These are phyloP conservation scores for Terebella lapidaria DNA, from an alignment of 2,888 invertebrate genomes.

Conservation along the genomic window DNA sequence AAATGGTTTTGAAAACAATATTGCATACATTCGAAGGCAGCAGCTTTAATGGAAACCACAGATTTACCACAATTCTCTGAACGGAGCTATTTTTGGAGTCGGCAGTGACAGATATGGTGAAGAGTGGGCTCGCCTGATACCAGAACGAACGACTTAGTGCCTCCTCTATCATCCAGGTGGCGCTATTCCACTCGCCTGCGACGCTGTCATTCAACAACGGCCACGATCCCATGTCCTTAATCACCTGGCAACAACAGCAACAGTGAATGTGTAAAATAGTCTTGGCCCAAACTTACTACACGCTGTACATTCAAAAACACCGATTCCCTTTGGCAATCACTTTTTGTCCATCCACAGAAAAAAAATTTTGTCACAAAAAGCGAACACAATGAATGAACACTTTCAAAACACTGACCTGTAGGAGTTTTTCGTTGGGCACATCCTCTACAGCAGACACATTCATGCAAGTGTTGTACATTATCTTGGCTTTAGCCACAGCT, in stretches of 20 bases:
- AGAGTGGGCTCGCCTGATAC: slow-evolving; percentile 27
- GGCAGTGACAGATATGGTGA: slow-evolving; percentile 28
- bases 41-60: too few relatives aligned
- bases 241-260: slow-evolving; percentile 28
- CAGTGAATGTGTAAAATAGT: too few relatives aligned
- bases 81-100: slow-evolving; percentile 35
- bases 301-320: too few relatives aligned
- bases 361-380: too few relatives aligned
- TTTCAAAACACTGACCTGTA: slow-evolving; percentile 27
- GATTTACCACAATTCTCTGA: slow-evolving; percentile 30
- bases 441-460: slow-evolving; percentile 28
- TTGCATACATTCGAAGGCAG: too few relatives aligned
- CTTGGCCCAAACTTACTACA: too few relatives aligned
- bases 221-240: slow-evolving; percentile 38
- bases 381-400: too few relatives aligned
- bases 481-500: slow-evolving; percentile 34
- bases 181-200: slow-evolving; percentile 28
- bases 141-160: slow-evolving; percentile 25
- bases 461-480: slow-evolving; percentile 35
- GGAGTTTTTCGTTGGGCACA: slow-evolving; percentile 25
- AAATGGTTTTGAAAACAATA: too few relatives aligned
- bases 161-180: slow-evolving; percentile 30
- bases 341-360: too few relatives aligned
- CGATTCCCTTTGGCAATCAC: too few relatives aligned
- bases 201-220: slow-evolving; percentile 27